Conservation (phyloP, 1,140 invertebrate genomes). For the Kradibia gibbosae region DNA sequence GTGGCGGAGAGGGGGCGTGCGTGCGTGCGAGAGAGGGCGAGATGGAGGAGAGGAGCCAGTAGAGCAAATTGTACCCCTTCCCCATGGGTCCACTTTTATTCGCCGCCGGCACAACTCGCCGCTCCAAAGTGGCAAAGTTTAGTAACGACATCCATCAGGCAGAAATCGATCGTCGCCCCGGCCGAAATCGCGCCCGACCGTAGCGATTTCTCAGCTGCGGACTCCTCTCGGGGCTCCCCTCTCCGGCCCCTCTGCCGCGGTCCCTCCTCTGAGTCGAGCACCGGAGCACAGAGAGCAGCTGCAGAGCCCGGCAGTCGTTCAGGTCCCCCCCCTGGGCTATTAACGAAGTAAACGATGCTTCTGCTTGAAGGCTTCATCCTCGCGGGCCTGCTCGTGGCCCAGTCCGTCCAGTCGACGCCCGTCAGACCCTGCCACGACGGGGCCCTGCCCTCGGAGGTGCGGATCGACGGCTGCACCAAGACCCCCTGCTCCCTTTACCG, state of each 20-base stretch:
- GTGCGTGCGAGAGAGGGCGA: background rate
- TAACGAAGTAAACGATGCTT: background rate
- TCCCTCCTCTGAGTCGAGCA: no score
- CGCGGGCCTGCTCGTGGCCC: conserved; percentile 51
- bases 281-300: no score
- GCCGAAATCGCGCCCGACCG: background rate
- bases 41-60: background rate
- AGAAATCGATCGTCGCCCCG: background rate
- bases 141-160: background rate
- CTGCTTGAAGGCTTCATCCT: conserved; percentile 26
- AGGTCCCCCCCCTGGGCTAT: no score
- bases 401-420: conserved; percentile 48
- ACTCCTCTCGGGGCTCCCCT: background rate
- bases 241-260: background rate
- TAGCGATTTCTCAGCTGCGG: background rate
- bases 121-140: background rate
- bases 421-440: conserved; percentile 40
- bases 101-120: background rate
- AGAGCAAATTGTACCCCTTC: background rate
- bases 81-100: background rate
- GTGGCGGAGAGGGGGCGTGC: background rate
- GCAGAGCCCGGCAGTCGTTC: no score
- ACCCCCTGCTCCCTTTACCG: conserved; percentile 54
- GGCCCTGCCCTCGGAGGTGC: conserved; percentile 49
- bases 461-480: conserved; percentile 52